phyloP scores from a whole-genome alignment of 2,797 vertebrate species.

The Columba guinea region DNA sequence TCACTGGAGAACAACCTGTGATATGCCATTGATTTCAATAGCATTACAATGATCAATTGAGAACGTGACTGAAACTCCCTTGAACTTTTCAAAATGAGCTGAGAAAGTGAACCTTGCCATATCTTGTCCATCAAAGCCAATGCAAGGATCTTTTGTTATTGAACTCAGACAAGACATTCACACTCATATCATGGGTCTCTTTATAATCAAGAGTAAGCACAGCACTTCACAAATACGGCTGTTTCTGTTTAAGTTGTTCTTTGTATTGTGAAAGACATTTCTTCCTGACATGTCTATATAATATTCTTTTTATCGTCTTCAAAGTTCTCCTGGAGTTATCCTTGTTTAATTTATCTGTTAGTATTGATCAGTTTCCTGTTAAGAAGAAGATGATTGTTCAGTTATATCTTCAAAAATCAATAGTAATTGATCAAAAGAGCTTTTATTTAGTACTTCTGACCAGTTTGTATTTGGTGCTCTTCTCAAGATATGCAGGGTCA shows the following conservation, averaged over 20 bases:
- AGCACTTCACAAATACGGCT: neutral
- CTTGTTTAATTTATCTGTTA: neutral
- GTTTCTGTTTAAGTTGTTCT: neutral
- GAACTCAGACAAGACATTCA: neutral
- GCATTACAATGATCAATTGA: neutral
- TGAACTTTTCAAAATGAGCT: neutral
- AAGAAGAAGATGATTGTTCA: neutral
- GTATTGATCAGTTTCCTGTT: neutral
- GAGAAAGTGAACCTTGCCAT: neutral
- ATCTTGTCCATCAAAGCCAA: neutral
- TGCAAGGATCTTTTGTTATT: fast-evolving
- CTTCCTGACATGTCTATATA: neutral
- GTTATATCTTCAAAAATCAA: neutral
- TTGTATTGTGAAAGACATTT: neutral
- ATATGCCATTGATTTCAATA: neutral
- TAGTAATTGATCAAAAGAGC: neutral
- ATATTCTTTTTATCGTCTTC: neutral
- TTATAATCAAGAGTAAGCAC: neutral
- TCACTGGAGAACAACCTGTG: neutral
- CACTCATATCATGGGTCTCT: neutral
- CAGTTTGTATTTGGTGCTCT: neutral
- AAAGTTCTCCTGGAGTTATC: neutral
- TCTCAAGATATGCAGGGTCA: neutral
- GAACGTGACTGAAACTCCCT: neutral
- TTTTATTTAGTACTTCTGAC: neutral